Base-by-base conservation (phyloP, 2,888 invertebrate species). In the Limnephilus lunatus region DNA sequence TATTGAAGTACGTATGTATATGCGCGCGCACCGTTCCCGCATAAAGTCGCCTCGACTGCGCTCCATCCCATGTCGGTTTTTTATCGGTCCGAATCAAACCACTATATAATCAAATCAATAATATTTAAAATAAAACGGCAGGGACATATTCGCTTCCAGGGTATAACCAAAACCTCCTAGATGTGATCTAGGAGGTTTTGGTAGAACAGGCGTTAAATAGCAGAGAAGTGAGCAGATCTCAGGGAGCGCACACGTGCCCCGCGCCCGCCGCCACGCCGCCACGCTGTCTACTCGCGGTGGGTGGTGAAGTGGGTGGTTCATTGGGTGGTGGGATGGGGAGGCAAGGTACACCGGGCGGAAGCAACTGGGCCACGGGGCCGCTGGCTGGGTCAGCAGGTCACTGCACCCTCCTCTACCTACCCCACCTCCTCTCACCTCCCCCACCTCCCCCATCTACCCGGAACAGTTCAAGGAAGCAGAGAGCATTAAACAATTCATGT, bases 311-410 rank as follows among this genome's bases (percentile, higher is more conserved):
- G 44, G 83, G 83, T 25, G 83, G 90, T 89, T 25, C 44, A 39
- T n/a, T 32, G 25, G 53, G 80, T n/a, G 48, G 48, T 15, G 48
- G 9, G 14, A 30, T 81, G 32, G 53, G 83, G 82, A 30, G 32
- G 68, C 68, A 48, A 15, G 82, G 89, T 30, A 44, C 81, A 89
- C 88, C 30, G 31, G 53, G 90, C 11, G 81, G 81, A 25, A 44
- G 19, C 35, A 89, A 39, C 80, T 92, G 80, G 92, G 92, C 35
- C 85, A 92, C 53, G 91, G 85, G 85, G 85, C 90, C 85, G 90
- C 44, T 32, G 85, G 32, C 85, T 53, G 90, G 92, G 92, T 92
- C 92, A 91, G 83, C 89, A 82, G 91, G 91, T 91, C 91, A 88
- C 85, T 87, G 87, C 87, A 87, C 87, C 87, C 87, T 48, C 35